A percentile compares a stretch with the other conserved stretches of the same genome.
phyloP scores from a whole-genome alignment of 2,113 vertebrate genomes.

The Cololabis saira region DNA sequence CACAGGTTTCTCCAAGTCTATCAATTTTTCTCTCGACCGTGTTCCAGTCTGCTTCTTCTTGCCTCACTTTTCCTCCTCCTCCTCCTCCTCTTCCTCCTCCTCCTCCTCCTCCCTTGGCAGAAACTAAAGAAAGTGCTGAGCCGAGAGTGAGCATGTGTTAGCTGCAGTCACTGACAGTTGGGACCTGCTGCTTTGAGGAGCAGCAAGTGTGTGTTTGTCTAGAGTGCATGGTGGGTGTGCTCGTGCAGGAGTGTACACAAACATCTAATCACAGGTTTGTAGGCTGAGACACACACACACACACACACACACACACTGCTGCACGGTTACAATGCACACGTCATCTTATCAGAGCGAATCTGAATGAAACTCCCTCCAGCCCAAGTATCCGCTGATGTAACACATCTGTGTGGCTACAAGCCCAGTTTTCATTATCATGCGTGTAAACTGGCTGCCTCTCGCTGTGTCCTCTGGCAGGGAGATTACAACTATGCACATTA shows the following conservation, averaged over 20 bases:
- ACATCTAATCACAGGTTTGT: constrained; percentile 37
- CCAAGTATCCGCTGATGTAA: no score
- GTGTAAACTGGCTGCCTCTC: no score
- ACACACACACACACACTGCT: no score
- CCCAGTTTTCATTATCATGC: no score
- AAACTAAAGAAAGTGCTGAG: constrained; percentile 47
- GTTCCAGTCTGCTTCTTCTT: constrained; percentile 42
- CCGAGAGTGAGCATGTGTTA: constrained; percentile 60
- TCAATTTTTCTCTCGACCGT: constrained; percentile 41
- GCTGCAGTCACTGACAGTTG: constrained; percentile 64
- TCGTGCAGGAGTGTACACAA: constrained; percentile 44
- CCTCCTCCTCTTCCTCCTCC: constrained; percentile 46
- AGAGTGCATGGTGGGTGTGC: constrained; percentile 35
- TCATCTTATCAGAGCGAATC: constrained; percentile 26
- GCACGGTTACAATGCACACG: not conserved
- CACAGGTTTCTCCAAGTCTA: constrained; percentile 45
- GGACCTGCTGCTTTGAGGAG: constrained; percentile 65
- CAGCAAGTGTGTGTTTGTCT: constrained; percentile 9
- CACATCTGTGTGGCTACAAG: no score
- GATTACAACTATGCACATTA: no score
- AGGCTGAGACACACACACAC: constrained; percentile 4
- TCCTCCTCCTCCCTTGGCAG: constrained; percentile 54
- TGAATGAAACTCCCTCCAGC: constrained; percentile 10
- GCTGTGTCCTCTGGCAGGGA: no score
- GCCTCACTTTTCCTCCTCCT: constrained; percentile 52